A percentile compares a stretch with the other conserved stretches of the same genome.
Conservation (phyloP, 2,888 invertebrate species). For the Cylloceria caligata region DNA sequence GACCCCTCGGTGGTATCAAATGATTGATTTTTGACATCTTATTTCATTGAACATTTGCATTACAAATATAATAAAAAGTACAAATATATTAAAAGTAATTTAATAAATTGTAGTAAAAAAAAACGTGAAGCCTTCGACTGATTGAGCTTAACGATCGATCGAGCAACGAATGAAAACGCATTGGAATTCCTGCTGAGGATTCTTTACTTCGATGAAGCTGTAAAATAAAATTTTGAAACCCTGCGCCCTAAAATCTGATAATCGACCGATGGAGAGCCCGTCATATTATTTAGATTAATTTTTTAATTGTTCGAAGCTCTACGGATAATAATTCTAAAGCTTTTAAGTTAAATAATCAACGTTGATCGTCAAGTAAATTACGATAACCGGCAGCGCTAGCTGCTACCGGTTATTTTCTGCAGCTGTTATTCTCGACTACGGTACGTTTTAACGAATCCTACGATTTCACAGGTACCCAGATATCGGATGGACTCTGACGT, state of each 20-base stretch:
- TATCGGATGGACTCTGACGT: slow-evolving; percentile 25
- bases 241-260: too few species aligned
- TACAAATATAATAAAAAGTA: too few species aligned
- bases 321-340: not conserved
- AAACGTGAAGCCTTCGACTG: not conserved
- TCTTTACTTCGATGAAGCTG: too few species aligned
- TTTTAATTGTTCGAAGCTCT: too few species aligned
- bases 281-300: too few species aligned
- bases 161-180: too few species aligned
- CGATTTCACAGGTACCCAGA: slow-evolving; percentile 25
- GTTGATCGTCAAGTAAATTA: not conserved
- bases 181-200: too few species aligned
- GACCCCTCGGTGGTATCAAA: too few species aligned
- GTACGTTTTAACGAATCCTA: not conserved
- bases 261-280: too few species aligned
- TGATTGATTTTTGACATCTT: too few species aligned
- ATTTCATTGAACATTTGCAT: not conserved
- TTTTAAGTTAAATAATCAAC: not conserved
- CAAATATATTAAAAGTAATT: not conserved
- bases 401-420: not conserved
- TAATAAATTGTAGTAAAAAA: not conserved
- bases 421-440: not conserved
- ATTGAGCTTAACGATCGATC: too few species aligned
- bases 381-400: not conserved
- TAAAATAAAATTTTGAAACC: too few species aligned